Conservation (phyloP, 2,797 vertebrate genomes). For the Zalophus californianus region DNA sequence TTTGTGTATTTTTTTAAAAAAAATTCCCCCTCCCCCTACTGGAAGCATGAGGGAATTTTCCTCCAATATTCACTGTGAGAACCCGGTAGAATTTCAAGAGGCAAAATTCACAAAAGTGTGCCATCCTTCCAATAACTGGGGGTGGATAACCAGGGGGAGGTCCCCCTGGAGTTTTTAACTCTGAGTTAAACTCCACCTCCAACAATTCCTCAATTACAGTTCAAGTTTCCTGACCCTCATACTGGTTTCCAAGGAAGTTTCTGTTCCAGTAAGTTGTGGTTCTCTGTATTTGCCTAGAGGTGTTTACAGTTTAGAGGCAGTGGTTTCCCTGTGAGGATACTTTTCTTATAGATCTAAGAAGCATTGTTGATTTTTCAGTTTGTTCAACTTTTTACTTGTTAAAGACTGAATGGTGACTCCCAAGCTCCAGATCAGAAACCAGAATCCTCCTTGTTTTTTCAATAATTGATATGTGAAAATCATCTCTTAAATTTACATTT, state of each 20-base stretch:
- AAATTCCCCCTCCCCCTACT: background rate
- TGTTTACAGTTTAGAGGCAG: background rate
- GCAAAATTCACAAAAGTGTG: background rate
- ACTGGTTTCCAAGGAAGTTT: background rate
- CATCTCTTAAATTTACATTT: background rate
- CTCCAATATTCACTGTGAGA: background rate
- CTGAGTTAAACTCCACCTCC: background rate
- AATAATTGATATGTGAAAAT: background rate
- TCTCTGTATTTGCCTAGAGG: background rate
- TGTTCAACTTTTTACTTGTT: background rate
- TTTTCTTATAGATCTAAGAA: background rate
- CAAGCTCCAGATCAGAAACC: background rate
- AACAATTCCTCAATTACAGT: background rate
- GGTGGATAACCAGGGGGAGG: too few species aligned
- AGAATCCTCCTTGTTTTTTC: background rate
- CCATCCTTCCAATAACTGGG: background rate
- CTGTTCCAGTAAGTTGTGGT: background rate
- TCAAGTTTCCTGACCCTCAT: background rate
- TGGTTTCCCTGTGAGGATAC: background rate
- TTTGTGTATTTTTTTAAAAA: too few species aligned
- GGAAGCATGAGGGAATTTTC: background rate
- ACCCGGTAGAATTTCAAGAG: background rate
- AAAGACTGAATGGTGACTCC: background rate
- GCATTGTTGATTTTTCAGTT: background rate
- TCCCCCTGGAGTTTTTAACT: background rate